Evolutionary conservation across 2,888 invertebrate species (phyloP), one percentile per base, ranked within the genome.

Genomic region (Brenthis daphne): DNA sequence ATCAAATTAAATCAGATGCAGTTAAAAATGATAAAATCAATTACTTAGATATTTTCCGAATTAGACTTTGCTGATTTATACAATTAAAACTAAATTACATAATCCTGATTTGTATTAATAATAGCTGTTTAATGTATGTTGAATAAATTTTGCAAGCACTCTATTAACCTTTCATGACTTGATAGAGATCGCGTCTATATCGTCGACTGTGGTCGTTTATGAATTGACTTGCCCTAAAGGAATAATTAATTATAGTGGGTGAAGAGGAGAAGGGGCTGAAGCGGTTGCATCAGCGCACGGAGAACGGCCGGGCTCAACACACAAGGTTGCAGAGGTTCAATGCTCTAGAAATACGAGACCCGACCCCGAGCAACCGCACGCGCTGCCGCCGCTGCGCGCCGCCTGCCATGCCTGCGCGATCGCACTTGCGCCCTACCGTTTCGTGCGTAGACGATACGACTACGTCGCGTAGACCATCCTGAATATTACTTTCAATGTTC

Each of bases 251-350:
- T 89, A 91, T 86, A 83, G 83, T 82, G 81, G 83, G 81, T 80
- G 84, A 76, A 82, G 82, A 78, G 82, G 89, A 90, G 92, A 90
- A 90, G 89, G 91, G 89, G 90, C 89, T 89, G 88, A 78, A 85
- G 83, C 75, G 81, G 86, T 92, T 92, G 91, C 91, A 89, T 91
- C 90, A 91, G 86, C 85, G 82, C 81, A 79, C 87, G 82, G 91
- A 90, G 91, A 90, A 89, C 88, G 92, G 91, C 81, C 87, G 87
- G 84, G 78, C 90, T 91, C 92, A 92, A 92, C 85, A 86, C 87
- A 90, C 92, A 92, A 92, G 92, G 92, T 92, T 92, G 92, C 87
- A 85, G 86, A 90, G 89, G 92, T 92, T 92, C 92, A 92, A 91
- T 91, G 92, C 90, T 92, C 92, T 91, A 92, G 89, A 91, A 91